These are phyloP conservation scores for Octomys mimax DNA, from an alignment of 2,797 vertebrate species.

Conservation along the genomic window DNA sequence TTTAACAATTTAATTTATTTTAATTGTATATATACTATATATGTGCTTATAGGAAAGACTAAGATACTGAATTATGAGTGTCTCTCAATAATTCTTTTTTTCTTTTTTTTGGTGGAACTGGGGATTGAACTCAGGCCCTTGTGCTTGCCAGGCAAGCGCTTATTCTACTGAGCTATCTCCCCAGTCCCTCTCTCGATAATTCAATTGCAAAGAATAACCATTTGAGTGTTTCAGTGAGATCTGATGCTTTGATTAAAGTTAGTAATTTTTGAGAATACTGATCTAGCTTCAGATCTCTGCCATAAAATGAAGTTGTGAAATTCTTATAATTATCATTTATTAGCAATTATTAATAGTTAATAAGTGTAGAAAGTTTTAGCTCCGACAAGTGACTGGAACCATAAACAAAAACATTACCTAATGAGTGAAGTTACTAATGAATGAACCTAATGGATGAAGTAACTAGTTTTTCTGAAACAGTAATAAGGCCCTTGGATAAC, in stretches of 20 bases:
- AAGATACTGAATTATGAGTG: slow-evolving; percentile 9
- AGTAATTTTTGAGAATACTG: slow-evolving; percentile 49
- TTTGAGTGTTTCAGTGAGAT: slow-evolving; percentile 35
- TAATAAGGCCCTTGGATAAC: background rate
- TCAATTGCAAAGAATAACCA: slow-evolving; percentile 46
- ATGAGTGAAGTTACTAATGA: background rate
- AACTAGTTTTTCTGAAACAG: slow-evolving; percentile 54
- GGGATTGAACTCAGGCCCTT: no score
- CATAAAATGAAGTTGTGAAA: slow-evolving; percentile 55
- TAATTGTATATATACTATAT: slow-evolving; percentile 6
- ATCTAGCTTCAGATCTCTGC: slow-evolving; percentile 8
- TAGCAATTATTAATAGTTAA: slow-evolving; percentile 52
- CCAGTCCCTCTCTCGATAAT: slow-evolving; percentile 56
- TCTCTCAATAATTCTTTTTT: slow-evolving; percentile 53
- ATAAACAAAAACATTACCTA: slow-evolving; percentile 6
- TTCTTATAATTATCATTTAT: slow-evolving; percentile 1
- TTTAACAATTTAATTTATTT: background rate
- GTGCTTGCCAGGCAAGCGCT: no score
- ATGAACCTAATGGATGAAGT: slow-evolving; percentile 46
- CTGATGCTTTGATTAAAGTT: slow-evolving; percentile 36
- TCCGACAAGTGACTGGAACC: slow-evolving; percentile 2
- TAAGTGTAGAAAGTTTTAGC: slow-evolving; percentile 41
- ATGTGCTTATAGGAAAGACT: slow-evolving; percentile 7
- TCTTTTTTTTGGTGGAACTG: no score
- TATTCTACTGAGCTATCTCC: no score